Base-by-base conservation (phyloP, 1,140 invertebrate species). In the Uloborus diversus region DNA sequence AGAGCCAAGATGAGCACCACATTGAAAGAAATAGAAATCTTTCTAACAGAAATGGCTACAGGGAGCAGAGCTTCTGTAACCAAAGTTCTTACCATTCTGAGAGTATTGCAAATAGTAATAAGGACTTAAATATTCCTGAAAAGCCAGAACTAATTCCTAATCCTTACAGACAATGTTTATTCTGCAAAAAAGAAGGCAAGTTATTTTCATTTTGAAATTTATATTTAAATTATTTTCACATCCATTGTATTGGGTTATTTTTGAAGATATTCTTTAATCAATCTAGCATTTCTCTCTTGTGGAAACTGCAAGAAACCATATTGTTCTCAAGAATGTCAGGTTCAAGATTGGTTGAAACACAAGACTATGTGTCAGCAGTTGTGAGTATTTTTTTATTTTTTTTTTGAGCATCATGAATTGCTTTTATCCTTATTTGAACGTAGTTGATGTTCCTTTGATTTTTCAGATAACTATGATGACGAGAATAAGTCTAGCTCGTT, bases 371-470 rank as follows among this genome's bases (percentile, higher is more conserved):
- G 69, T 33, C 17, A 73, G 25, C 30, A 28, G 28, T 14, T 51
- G 68, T 70, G 49, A 70, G 68, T n/a, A n/a, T n/a, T n/a, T n/a
- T n/a, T n/a, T n/a, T 70, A 70, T 25, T 1, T 2, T 13, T 27
- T 5, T 30, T n/a, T 68, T 47, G 4, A 9, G 14, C 11, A n/a
- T 28, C 4, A 30, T 30, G 32, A 61, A 61, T 13, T 59, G 4
- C 13, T 20, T 11, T 23, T 14, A 61, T 30, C 1, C 11, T 14
- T 30, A 27, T n/a, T n/a, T n/a, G n/a, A n/a, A n/a, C n/a, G n/a
- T n/a, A n/a, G n/a, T n/a, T n/a, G n/a, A n/a, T n/a, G n/a, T n/a
- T n/a, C n/a, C n/a, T n/a, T n/a, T n/a, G n/a, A n/a, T n/a, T n/a
- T n/a, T n/a, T n/a, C n/a, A n/a, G n/a, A n/a, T n/a, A n/a, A n/a